Percentiles rank a stretch among this genome's conserved stretches.
These are phyloP conservation scores for Musca domestica DNA, from an alignment of 1,140 invertebrate genomes.

Conservation along the genomic window DNA sequence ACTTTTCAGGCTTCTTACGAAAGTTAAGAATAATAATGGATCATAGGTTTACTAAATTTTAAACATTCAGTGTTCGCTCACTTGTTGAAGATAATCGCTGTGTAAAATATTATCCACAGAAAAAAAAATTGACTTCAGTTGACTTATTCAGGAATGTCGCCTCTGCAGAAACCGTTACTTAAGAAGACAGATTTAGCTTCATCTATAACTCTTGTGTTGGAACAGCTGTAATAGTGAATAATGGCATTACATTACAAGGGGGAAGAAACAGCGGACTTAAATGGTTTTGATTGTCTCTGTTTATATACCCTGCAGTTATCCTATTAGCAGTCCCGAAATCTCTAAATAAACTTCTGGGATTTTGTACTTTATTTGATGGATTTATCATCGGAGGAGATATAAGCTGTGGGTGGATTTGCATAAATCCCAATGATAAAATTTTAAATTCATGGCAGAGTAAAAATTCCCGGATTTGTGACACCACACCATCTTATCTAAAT, in stretches of 20 bases:
- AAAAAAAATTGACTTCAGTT: background rate
- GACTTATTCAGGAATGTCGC: background rate
- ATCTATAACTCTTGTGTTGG: background rate
- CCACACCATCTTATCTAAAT: too few relatives aligned
- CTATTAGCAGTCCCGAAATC: too few relatives aligned
- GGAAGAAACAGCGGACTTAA: background rate
- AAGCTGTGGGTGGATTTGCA: background rate
- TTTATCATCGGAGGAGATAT: background rate
- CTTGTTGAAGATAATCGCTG: slow-evolving; percentile 1
- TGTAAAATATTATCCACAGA: background rate
- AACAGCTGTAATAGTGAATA: background rate
- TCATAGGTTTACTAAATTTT: background rate
- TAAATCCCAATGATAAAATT: too few relatives aligned
- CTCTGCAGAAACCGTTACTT: background rate
- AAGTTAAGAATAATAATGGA: background rate
- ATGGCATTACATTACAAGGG: background rate
- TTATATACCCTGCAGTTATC: background rate
- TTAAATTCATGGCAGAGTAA: too few relatives aligned
- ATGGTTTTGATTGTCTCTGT: too few relatives aligned
- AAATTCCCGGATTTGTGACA: too few relatives aligned
- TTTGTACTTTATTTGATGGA: background rate
- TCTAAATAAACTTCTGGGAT: background rate
- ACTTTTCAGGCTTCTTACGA: background rate
- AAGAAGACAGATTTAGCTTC: background rate
- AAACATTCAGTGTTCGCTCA: background rate